A percentile compares a stretch with the other conserved stretches of the same genome.
Conservation (phyloP, 1,140 invertebrate species). For the Mercenaria mercenaria region DNA sequence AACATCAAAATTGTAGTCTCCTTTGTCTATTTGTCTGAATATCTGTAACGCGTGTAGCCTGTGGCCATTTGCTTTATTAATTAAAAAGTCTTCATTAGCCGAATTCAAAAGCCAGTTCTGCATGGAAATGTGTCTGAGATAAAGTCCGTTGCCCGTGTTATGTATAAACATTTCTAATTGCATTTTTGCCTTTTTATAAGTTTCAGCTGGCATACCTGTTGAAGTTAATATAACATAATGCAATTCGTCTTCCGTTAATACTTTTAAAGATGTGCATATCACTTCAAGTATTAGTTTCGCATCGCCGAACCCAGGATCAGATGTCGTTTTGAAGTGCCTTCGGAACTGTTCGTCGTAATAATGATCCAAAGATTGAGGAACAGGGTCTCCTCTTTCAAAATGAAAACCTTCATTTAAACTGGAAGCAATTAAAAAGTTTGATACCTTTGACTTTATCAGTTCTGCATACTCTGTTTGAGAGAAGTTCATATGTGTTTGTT, state of each 20-base stretch:
- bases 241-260: not conserved
- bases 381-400: not conserved
- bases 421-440: not conserved
- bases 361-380: not conserved
- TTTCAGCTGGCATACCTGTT: not conserved
- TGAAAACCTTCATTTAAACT: not conserved
- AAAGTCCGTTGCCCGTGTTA: not conserved
- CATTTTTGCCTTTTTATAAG: not conserved
- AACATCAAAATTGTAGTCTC: not conserved
- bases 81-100: not conserved
- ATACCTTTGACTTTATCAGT: not conserved
- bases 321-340: not conserved
- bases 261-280: not conserved
- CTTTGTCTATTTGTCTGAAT: not conserved
- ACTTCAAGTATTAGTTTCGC: constrained; percentile 19
- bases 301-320: not conserved
- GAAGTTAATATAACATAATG: not conserved
- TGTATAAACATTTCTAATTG: not conserved
- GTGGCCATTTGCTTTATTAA: not conserved
- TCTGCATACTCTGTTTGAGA: not conserved
- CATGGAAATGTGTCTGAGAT: not conserved
- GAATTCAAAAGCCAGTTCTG: not conserved
- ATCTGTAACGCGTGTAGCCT: not conserved
- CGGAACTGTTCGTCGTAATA: constrained; percentile 34
- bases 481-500: not conserved